Conservation (phyloP, 2,797 vertebrate genomes). For the Selene dorsalis region DNA sequence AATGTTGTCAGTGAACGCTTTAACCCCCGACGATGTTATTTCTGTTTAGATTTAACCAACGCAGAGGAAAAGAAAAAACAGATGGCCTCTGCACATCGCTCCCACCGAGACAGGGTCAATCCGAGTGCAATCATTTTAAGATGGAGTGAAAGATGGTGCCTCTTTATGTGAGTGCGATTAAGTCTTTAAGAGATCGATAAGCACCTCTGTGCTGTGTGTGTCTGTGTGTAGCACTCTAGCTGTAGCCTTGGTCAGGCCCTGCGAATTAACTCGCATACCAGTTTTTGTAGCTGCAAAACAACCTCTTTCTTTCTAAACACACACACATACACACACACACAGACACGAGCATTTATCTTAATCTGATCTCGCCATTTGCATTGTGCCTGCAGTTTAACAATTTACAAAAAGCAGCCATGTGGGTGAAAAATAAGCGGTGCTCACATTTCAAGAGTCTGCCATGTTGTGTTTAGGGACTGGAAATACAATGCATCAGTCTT, state of each 20-base stretch:
- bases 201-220: background rate
- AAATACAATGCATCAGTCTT: background rate
- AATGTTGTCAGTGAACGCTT: background rate
- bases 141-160: slow-evolving; percentile 2
- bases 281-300: background rate
- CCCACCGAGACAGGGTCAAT: slow-evolving; percentile 29
- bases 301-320: background rate
- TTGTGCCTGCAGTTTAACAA: slow-evolving; percentile 4
- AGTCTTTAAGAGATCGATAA: slow-evolving; percentile 48
- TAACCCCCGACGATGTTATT: slow-evolving; percentile 10
- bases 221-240: background rate
- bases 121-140: slow-evolving; percentile 13
- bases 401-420: slow-evolving; percentile 11
- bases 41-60: slow-evolving; percentile 16
- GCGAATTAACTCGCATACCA: background rate
- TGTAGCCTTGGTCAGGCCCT: slow-evolving; percentile 6
- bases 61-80: slow-evolving; percentile 16
- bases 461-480: background rate
- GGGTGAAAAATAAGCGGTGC: background rate
- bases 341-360: background rate
- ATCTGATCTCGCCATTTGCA: background rate
- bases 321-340: background rate
- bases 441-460: slow-evolving; percentile 4
- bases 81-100: slow-evolving; percentile 24
- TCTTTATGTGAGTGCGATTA: slow-evolving; percentile 22